phyloP scores from a whole-genome alignment of 2,797 vertebrate genomes.

The Rhabdomys pumilio region DNA sequence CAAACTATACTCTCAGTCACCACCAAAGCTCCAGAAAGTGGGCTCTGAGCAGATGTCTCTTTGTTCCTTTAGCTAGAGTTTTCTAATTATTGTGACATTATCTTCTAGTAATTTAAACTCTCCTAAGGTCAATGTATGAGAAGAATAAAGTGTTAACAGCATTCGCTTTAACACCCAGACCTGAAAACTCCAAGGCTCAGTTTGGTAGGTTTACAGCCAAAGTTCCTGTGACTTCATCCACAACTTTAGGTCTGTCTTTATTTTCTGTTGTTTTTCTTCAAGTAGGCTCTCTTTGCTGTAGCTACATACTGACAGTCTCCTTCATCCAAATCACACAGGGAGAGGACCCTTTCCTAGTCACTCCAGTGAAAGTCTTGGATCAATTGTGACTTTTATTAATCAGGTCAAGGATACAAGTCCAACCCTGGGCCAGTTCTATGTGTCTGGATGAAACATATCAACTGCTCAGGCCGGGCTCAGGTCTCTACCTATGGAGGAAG shows the following conservation, averaged over 20 bases:
- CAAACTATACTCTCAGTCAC: neutral
- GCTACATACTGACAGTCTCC: neutral
- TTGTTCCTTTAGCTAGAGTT: constrained; percentile 87
- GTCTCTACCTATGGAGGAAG: neutral
- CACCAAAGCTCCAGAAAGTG: neutral
- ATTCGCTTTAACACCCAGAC: neutral
- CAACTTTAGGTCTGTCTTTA: neutral
- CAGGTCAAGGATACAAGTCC: neutral
- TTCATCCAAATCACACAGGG: neutral
- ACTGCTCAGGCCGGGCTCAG: neutral
- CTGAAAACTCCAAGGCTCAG: neutral
- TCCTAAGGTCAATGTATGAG: neutral
- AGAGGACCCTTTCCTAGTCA: constrained; percentile 6
- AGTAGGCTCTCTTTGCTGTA: neutral
- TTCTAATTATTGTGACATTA: constrained; percentile 91
- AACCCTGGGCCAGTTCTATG: neutral
- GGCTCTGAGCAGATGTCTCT: constrained; percentile 7
- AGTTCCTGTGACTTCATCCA: neutral
- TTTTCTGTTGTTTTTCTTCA: neutral
- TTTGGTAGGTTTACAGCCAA: neutral
- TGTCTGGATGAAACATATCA: neutral
- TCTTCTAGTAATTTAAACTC: neutral
- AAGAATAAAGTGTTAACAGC: neutral
- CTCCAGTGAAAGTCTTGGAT: neutral
- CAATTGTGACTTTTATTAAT: constrained; percentile 24